phyloP scores from a whole-genome alignment of 2,888 invertebrate species.

The Busseola fusca region DNA sequence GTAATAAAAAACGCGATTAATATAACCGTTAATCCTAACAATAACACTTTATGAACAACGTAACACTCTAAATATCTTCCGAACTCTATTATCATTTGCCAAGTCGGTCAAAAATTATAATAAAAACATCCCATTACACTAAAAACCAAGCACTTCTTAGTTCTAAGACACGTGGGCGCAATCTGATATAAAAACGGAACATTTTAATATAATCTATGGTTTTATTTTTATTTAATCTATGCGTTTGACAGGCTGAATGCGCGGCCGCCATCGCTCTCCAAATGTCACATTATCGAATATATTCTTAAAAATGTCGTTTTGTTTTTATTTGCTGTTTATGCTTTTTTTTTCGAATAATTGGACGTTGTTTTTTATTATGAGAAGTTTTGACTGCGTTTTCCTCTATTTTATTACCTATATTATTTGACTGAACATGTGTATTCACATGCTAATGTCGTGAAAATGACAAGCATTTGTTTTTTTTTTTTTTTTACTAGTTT shows the following conservation, averaged over 20 bases:
- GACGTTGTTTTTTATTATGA: conserved; percentile 37
- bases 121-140: conserved; percentile 51
- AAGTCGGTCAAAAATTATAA: conserved; percentile 47
- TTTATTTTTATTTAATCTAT: conserved; percentile 60
- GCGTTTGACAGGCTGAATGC: conserved; percentile 61
- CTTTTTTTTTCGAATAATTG: conserved; percentile 41
- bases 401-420: conserved; percentile 42
- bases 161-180: conserved; percentile 53
- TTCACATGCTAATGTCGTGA: conserved; percentile 1
- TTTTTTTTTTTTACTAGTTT: too few species aligned
- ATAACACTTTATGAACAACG: conserved; percentile 9
- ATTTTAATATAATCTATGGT: conserved; percentile 48
- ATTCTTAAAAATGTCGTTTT: conserved; percentile 49
- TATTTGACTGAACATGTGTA: conserved; percentile 32
- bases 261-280: conserved; percentile 56
- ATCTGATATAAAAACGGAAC: conserved; percentile 37
- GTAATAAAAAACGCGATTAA: not conserved
- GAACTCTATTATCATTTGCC: conserved; percentile 36
- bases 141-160: conserved; percentile 45
- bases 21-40: not conserved
- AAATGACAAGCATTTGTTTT: conserved; percentile 27
- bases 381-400: conserved; percentile 56
- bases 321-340: conserved; percentile 57
- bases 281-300: conserved; percentile 60
- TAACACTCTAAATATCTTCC: conserved; percentile 2